Base-by-base conservation (phyloP, 2,888 invertebrate species). In the Tupiocoris notatus region DNA sequence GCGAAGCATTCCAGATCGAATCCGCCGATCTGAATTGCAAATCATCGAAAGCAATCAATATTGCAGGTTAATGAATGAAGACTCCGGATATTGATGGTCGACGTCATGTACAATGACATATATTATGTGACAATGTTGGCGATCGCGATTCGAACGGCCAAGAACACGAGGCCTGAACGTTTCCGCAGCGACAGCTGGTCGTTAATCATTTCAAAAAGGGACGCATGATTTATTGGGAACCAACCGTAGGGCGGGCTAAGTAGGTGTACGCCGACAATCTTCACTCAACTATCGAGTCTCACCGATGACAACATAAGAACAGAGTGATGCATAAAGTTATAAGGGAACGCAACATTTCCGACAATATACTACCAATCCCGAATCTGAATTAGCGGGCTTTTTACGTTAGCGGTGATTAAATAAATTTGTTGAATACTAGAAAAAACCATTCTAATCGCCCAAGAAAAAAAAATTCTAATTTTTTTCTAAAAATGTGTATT, bases 21-120 rank as follows among this genome's bases (percentile, higher is more conserved):
- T 39, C 12, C 39, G 12, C 18, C 17, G 59, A 70, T 70, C 59
- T 70, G 70, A 70, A 58, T 70, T 70, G 70, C 70, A 59, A 70
- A 70, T 70, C 70, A 57, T 70, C 70, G 18, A 58, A 61, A 59
- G 59, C 70, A 58, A 70, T 70, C 58, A 70, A 70, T 70, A 70
- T 58, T 17, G 67, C 39, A 39, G 39, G 6, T 39, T 39, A 67
- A 56, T 67, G 56, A 67, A 56, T 67, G 18, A 67, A 67, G 22
- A 22, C 67, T 22, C 3, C 16, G 57, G 39, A 67, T 67, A 67
- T 67, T 67, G 67, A 67, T 67, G 67, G 67, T 67, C 57, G 67
- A 22, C 54, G 67, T 39, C 56, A 67, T 67, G 39, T 39, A 39
- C 39, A 39, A 39, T 39, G 39, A 39, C 39, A 12, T 39, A 39